Evolutionary conservation across 2,888 invertebrate species (phyloP), one percentile per base, ranked within the genome.

Genomic region (Oscheius sp.): DNA sequence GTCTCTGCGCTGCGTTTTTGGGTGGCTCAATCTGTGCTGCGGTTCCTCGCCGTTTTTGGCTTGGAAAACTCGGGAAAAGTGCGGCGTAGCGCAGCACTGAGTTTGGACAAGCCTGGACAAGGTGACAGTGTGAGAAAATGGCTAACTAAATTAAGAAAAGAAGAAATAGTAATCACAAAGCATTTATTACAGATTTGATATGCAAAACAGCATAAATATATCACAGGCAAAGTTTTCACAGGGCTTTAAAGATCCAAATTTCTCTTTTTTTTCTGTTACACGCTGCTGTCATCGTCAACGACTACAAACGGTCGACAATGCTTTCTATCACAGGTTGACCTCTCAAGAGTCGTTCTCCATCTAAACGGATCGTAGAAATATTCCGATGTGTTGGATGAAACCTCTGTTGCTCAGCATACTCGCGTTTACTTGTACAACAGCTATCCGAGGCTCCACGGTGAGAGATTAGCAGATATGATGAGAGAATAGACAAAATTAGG

Each of bases 401-500:
- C 68, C 42, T 68, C 53, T 68, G 68, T 11, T 68, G 68, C 35
- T 68, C 68, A 1, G 55, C 35, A 70, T 81, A 81, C 21, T 81
- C 81, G 11, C 75, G 73, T 51, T 72, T 65, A 59, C 74, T 77
- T 1, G 75, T 78, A 50, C 81, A 81, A 37, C 81, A 81, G 13
- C 75, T 75, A 47, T 81, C 81, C 4, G 76, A 76, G 1, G 74
- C 78, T 33, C 79, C 71, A 48, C 76, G 76, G 0, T 75, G 74
- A 47, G 81, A 76, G 13, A 83, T 78, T 2, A 83, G 70, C n/a
- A 83, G 78, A 70, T 83, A 83, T 4, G 81, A 79, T 51, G 81
- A 79, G 55, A 81, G 76, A 33, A 83, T 77, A 9, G 81, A 81
- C n/a, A 79, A 76, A 37, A 81, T 53, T 62, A 83, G 77, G 4